Percentiles rank a stretch among this genome's conserved stretches.
Evolutionary conservation across 2,113 vertebrate genomes (phyloP).

Genomic region (Prunella fulvescens): DNA sequence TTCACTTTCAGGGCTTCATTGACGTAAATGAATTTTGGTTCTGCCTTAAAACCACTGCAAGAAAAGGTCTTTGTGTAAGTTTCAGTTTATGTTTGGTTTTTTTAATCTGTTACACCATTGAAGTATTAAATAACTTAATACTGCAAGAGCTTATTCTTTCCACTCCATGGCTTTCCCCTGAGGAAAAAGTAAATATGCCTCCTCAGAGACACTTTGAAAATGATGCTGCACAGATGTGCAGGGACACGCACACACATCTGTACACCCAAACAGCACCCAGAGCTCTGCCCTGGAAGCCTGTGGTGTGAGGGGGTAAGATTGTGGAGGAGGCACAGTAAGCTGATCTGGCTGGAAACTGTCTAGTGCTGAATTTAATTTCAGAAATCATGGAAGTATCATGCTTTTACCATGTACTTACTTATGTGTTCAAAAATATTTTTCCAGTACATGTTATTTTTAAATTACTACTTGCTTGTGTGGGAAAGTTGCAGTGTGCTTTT

Average conservation of each 20-base stretch:
- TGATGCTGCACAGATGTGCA: background rate
- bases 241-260: background rate
- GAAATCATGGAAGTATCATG: background rate
- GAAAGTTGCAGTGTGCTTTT: background rate
- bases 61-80: background rate
- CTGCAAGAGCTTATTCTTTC: background rate
- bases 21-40: background rate
- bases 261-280: rapidly evolving
- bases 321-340: background rate
- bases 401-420: background rate
- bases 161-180: background rate
- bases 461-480: rapidly evolving
- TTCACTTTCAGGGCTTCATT: background rate
- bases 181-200: background rate
- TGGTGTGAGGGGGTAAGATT: background rate
- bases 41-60: background rate
- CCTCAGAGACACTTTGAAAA: background rate
- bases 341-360: background rate
- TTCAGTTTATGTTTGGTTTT: background rate
- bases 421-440: background rate
- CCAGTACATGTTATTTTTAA: background rate
- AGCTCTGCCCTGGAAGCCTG: background rate
- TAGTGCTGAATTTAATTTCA: background rate
- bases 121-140: constrained; percentile 1
- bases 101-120: background rate